Conservation (phyloP, 2,113 vertebrate genomes). For the Okapia johnstoni region DNA sequence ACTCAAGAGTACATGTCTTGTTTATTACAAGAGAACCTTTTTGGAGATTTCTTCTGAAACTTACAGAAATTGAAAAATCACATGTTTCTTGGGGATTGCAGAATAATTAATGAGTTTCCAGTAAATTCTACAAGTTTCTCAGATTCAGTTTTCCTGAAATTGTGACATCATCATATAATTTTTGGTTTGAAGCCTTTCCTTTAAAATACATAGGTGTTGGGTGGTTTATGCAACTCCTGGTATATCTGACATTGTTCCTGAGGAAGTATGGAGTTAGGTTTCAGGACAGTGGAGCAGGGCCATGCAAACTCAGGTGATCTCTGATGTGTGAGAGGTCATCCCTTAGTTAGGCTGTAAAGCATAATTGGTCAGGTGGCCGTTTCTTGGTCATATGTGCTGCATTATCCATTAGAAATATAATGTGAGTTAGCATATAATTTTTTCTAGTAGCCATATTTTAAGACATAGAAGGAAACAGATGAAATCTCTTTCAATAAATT, state of each 20-base stretch:
- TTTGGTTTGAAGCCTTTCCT: not conserved
- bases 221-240: not conserved
- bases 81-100: not conserved
- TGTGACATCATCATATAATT: not conserved
- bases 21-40: not conserved
- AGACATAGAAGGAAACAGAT: not conserved
- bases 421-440: not conserved
- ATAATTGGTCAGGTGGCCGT: not conserved
- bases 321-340: not conserved
- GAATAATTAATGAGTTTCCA: slow-evolving; percentile 3
- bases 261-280: not conserved
- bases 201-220: not conserved
- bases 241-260: not conserved
- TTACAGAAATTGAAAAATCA: not conserved
- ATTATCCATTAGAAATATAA: not conserved
- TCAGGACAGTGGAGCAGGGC: not conserved
- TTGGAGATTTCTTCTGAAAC: not conserved
- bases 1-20: not conserved
- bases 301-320: not conserved
- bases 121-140: not conserved
- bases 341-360: not conserved
- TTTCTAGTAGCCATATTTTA: not conserved
- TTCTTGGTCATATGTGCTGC: not conserved
- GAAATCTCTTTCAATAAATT: not conserved
- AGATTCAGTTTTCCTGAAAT: not conserved